Evolutionary conservation across 2,888 invertebrate species (phyloP).

Genomic region (Cryptus viduatorius): DNA sequence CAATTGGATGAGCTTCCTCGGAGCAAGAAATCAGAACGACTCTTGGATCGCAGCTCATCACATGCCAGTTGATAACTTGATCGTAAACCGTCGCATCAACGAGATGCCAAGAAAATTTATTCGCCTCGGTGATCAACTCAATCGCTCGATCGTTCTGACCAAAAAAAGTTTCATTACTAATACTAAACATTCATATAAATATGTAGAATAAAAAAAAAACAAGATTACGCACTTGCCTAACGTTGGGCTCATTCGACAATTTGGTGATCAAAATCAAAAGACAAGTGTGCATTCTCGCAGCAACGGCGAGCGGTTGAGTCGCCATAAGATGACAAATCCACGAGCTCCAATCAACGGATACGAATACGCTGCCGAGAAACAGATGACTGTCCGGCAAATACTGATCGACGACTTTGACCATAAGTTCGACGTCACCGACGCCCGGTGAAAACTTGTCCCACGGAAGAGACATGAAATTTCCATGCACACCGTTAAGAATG

Average conservation of each 20-base stretch:
- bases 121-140: conserved; percentile 87
- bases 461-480: conserved; percentile 88
- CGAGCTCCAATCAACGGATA: conserved; percentile 88
- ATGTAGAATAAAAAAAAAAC: conserved; percentile 63
- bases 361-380: conserved; percentile 90
- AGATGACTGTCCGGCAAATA: conserved; percentile 90
- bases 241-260: conserved; percentile 90
- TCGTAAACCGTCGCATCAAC: conserved; percentile 88
- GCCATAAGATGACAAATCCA: conserved; percentile 87
- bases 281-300: conserved; percentile 87
- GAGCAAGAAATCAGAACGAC: conserved; percentile 86
- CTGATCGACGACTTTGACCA: conserved; percentile 89
- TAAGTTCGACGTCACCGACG: conserved; percentile 88
- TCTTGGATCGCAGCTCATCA: conserved; percentile 90
- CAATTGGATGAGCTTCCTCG: conserved; percentile 86
- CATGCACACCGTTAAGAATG: conserved; percentile 88
- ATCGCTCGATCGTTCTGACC: conserved; percentile 84
- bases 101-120: conserved; percentile 89
- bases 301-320: conserved; percentile 83
- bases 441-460: conserved; percentile 91
- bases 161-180: conserved; percentile 13
- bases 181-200: conserved; percentile 1
- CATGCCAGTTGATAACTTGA: conserved; percentile 90
- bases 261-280: conserved; percentile 90
- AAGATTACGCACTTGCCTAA: conserved; percentile 86